phyloP scores from a whole-genome alignment of 2,797 vertebrate species.

The Alectoris magna region DNA sequence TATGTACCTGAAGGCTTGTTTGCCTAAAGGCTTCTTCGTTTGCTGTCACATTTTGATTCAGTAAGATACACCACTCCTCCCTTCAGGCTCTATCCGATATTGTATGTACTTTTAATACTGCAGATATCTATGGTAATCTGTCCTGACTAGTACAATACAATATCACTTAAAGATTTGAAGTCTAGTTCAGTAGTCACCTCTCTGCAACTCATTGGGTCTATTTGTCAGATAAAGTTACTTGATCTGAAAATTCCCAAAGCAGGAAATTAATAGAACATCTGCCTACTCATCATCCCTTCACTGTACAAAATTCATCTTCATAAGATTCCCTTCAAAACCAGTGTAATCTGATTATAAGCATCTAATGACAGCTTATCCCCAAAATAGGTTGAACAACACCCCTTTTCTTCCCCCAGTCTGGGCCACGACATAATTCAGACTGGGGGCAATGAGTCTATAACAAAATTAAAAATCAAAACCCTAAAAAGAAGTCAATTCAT shows the following conservation, averaged over 20 bases:
- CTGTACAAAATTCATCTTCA: neutral
- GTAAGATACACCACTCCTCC: neutral
- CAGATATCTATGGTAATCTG: neutral
- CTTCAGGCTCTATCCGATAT: neutral
- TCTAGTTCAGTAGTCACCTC: neutral
- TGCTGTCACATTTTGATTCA: neutral
- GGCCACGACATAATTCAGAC: neutral
- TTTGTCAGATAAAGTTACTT: neutral
- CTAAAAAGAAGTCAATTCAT: neutral
- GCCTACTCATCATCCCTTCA: neutral
- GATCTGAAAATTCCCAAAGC: neutral
- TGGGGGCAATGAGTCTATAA: neutral
- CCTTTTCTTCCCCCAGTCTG: neutral
- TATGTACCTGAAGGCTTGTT: neutral
- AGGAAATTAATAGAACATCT: neutral
- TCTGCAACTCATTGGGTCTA: neutral
- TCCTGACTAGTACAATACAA: neutral
- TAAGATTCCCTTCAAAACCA: neutral
- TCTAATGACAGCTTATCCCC: neutral
- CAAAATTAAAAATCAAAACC: neutral
- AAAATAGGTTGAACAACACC: neutral
- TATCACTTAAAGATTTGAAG: neutral
- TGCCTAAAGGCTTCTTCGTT: neutral
- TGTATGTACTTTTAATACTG: fast-evolving
- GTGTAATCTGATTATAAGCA: neutral